These are phyloP conservation scores for Scopus umbretta DNA, from an alignment of 2,113 vertebrate genomes.

Conservation along the genomic window DNA sequence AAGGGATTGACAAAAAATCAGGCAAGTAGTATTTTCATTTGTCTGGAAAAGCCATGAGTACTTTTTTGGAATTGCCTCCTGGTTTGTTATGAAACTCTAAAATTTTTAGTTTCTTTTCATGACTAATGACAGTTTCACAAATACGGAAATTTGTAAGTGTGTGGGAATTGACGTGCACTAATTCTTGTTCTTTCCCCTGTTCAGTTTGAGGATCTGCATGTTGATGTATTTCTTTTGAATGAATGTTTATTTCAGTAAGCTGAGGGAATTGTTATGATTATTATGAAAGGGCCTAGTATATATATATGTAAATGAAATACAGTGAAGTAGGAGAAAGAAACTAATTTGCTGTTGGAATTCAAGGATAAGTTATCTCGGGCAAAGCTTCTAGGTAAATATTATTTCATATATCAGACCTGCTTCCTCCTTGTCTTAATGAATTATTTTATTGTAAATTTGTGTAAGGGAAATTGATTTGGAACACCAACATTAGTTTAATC, in stretches of 20 bases:
- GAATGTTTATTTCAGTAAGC: conserved; percentile 11
- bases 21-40: not conserved
- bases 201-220: not conserved
- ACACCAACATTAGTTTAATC: not conserved
- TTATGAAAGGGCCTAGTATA: not conserved
- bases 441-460: not conserved
- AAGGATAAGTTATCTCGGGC: not conserved
- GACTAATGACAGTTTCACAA: not conserved
- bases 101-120: not conserved
- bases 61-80: not conserved
- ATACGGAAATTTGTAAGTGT: not conserved
- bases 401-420: not conserved
- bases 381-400: conserved; percentile 27
- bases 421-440: not conserved
- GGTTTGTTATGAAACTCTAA: not conserved
- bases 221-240: conserved; percentile 37
- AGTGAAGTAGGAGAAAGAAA: not conserved
- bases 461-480: not conserved
- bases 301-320: conserved; percentile 28
- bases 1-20: too few species aligned
- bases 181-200: not conserved
- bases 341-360: not conserved
- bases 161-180: not conserved
- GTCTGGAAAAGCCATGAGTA: not conserved
- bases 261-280: conserved; percentile 4